Conservation (phyloP, 2,888 invertebrate species). For the Callinectes sapidus region DNA sequence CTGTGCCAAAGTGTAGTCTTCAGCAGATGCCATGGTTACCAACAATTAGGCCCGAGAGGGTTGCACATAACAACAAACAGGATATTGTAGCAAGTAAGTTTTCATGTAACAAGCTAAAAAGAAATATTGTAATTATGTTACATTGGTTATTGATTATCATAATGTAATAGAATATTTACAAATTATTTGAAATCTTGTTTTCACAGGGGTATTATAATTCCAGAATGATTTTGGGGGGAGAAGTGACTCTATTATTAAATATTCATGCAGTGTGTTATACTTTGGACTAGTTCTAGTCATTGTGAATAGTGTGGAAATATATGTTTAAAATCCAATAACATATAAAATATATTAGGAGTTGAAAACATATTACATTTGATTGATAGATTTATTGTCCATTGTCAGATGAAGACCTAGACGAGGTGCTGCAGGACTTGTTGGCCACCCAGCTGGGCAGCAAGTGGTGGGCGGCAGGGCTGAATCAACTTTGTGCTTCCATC, state of each 20-base stretch:
- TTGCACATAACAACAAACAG: background rate
- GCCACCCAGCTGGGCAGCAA: background rate
- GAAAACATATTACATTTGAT: background rate
- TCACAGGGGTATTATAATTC: background rate
- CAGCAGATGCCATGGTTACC: slow-evolving; percentile 12
- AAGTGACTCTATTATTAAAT: background rate
- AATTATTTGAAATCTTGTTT: background rate
- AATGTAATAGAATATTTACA: background rate
- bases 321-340: background rate
- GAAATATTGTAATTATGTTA: too few species aligned
- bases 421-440: background rate
- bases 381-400: background rate
- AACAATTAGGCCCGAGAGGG: background rate
- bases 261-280: background rate
- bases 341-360: background rate
- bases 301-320: background rate
- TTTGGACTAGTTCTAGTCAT: too few species aligned
- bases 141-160: background rate
- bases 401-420: background rate
- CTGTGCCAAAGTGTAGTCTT: background rate
- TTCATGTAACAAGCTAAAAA: background rate
- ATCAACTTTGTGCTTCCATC: background rate
- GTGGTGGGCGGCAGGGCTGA: background rate
- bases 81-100: background rate
- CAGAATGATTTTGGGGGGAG: background rate